Evolutionary conservation across 2,113 vertebrate species (phyloP), one percentile per base, ranked within the genome.

Genomic region (Tachysurus vachellii): DNA sequence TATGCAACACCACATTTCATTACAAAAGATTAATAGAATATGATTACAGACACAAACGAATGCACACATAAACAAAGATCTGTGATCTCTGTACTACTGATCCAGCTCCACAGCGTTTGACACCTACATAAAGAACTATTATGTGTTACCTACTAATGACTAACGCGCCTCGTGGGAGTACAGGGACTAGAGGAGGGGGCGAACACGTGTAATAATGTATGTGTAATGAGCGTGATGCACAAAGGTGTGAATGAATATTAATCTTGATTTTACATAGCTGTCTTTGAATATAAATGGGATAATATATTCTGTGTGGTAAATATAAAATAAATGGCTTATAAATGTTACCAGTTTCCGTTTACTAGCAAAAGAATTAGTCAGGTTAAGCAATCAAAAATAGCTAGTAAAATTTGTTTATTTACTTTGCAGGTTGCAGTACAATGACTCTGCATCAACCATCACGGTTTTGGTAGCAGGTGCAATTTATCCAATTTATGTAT

Each of bases 91-190:
- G 53, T 54, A 80, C 77, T 81, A 61, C 21, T 42, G 56, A 75
- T 54, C 56, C 57, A 62, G 80, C 91, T 85, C 53, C 76, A 44
- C 62, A 31, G 68, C 23, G 19, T 56, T 85, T 73, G 53, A 87
- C 88, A 89, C 87, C 88, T 87, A 91, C 90, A 88, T 85, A 88
- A 88, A 87, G 81, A 83, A 80, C 85, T 91, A 80, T 87, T 87
- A 88, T 89, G 82, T 88, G 88, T 88, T 91, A 85, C 88, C 88
- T 89, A 66, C 88, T 88, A 88, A 89, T 88, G 88, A 91, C 88
- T 89, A 87, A 91, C 53, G 59, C 8, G 61, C 56, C 85, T 54
- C 73, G 86, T 87, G 87, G 88, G 88, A 87, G 90, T 81, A 31
- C 42, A 82, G 75, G 79, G 64, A 83, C 44, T 9, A 61, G 70